Evolutionary conservation across 2,797 vertebrate genomes (phyloP).

Genomic region (Spinibarbus caldwelli): DNA sequence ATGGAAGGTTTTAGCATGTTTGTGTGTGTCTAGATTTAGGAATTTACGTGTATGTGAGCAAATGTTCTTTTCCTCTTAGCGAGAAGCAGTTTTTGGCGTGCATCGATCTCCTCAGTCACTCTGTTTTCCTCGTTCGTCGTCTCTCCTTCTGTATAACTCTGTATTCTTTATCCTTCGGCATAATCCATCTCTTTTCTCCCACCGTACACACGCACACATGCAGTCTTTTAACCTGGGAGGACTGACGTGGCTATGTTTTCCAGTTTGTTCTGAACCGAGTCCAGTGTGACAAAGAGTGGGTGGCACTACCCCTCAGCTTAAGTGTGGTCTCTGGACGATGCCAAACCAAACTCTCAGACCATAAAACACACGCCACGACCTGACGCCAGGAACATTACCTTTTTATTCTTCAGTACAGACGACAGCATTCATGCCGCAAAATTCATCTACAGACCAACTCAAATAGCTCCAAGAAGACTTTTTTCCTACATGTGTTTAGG

Average conservation of each 20-base stretch:
- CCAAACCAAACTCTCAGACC: conserved; percentile 79
- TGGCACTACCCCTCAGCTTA: conserved; percentile 74
- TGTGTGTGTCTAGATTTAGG: conserved; percentile 53
- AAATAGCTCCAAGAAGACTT: conserved; percentile 50
- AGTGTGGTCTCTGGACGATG: conserved; percentile 73
- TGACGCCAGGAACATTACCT: conserved; percentile 80
- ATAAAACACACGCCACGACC: conserved; percentile 76
- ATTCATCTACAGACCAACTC: conserved; percentile 63
- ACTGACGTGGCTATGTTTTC: conserved; percentile 79
- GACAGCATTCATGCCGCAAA: conserved; percentile 68
- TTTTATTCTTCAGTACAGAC: conserved; percentile 73
- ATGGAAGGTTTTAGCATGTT: conserved; percentile 66
- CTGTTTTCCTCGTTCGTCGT: conserved; percentile 18
- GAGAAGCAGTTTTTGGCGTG: conserved; percentile 39
- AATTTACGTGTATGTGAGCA: conserved; percentile 49
- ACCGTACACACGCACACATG: conserved; percentile 34
- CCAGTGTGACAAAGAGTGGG: conserved; percentile 80
- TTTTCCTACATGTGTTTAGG: conserved; percentile 48
- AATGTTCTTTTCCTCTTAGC: conserved; percentile 19
- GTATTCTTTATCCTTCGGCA: conserved; percentile 31
- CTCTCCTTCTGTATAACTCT: conserved; percentile 15
- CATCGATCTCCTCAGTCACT: conserved; percentile 41
- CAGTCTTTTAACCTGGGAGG: conserved; percentile 63
- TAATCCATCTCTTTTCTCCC: conserved; percentile 53
- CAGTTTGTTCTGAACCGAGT: conserved; percentile 80